Evolutionary conservation across 1,140 invertebrate genomes (phyloP).

Genomic region (Saxidomus purpurata): DNA sequence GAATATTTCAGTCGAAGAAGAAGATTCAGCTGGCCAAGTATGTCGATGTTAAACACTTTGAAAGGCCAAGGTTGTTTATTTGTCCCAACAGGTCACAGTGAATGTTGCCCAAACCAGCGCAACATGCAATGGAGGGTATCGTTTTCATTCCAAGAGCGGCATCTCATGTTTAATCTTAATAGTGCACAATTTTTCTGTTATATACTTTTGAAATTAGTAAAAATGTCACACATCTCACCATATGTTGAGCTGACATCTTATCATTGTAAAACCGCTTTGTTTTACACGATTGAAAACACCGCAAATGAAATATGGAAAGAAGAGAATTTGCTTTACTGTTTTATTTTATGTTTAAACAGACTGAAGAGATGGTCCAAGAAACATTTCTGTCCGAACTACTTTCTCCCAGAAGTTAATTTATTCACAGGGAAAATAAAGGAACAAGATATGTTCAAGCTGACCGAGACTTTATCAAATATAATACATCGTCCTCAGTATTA

Average conservation of each 20-base stretch:
- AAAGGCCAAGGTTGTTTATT: no score
- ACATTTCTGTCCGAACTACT: background rate
- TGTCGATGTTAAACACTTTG: background rate
- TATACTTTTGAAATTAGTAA: conserved; percentile 34
- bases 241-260: background rate
- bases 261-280: conserved; percentile 22
- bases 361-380: no score
- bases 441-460: no score
- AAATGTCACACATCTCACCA: conserved; percentile 13
- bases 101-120: background rate
- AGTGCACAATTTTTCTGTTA: conserved; percentile 30
- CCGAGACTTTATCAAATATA: no score
- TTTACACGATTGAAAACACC: conserved; percentile 18
- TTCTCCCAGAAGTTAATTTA: conserved; percentile 11
- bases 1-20: conserved; percentile 8
- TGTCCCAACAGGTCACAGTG: conserved; percentile 2
- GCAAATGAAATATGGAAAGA: background rate
- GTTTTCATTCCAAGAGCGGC: no score
- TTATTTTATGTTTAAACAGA: background rate
- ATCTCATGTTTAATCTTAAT: conserved; percentile 14
- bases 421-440: background rate
- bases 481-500: no score
- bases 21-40: background rate
- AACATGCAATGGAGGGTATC: conserved; percentile 33
- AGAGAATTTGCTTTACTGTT: conserved; percentile 22